phyloP scores from a whole-genome alignment of 2,888 invertebrate species.

The Acleris holmiana region DNA sequence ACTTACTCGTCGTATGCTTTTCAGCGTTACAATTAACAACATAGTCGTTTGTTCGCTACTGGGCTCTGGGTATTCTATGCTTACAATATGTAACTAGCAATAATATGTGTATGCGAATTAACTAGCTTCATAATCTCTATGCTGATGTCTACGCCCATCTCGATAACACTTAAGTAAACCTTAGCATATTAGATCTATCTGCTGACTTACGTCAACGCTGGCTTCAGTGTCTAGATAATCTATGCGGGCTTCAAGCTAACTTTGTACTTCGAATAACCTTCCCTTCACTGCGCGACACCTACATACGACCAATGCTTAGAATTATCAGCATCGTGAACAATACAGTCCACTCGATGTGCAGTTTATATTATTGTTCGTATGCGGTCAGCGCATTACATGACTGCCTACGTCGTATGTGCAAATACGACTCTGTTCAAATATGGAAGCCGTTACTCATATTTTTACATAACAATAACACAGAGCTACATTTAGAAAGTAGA shows the following conservation, averaged over 20 bases:
- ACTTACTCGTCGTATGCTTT: slow-evolving; percentile 79
- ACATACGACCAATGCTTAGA: slow-evolving; percentile 56
- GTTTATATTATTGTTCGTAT: slow-evolving; percentile 40
- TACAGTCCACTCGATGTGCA: slow-evolving; percentile 39
- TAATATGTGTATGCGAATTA: slow-evolving; percentile 77
- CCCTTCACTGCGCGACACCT: slow-evolving; percentile 48
- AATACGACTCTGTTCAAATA: slow-evolving; percentile 29
- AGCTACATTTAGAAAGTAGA: slow-evolving; percentile 34
- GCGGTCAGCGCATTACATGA: slow-evolving; percentile 37
- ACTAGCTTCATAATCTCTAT: slow-evolving; percentile 82
- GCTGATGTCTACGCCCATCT: slow-evolving; percentile 82
- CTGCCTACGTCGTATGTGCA: slow-evolving; percentile 23
- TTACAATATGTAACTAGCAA: slow-evolving; percentile 81
- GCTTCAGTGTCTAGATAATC: slow-evolving; percentile 83
- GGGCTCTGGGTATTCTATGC: slow-evolving; percentile 84
- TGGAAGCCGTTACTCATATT: slow-evolving; percentile 33
- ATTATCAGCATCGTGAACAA: slow-evolving; percentile 46
- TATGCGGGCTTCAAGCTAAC: slow-evolving; percentile 83
- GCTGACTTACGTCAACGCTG: slow-evolving; percentile 80
- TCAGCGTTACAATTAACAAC: slow-evolving; percentile 77
- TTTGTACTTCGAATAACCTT: slow-evolving; percentile 66
- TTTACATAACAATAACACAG: slow-evolving; percentile 36
- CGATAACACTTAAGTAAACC: slow-evolving; percentile 76
- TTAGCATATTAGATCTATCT: slow-evolving; percentile 80
- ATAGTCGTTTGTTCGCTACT: slow-evolving; percentile 74